A percentile compares a stretch with the other conserved stretches of the same genome.
Conservation (phyloP, 2,888 invertebrate species). For the Stenoptilia bipunctidactyla region DNA sequence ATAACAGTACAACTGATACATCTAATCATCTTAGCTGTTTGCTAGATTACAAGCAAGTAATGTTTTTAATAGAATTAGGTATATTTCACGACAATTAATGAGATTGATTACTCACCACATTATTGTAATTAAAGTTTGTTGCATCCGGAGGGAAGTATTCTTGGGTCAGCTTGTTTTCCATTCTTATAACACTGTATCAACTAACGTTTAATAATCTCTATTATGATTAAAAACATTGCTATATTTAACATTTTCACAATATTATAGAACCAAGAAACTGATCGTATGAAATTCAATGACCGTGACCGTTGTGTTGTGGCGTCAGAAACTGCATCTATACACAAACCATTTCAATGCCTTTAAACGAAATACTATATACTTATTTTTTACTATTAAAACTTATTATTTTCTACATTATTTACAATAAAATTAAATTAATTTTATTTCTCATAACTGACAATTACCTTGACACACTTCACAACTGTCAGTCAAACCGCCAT, state of each 20-base stretch:
- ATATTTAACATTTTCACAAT: background rate
- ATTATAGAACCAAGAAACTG: slow-evolving; percentile 5
- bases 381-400: background rate
- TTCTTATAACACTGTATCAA: slow-evolving; percentile 15
- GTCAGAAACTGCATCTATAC: slow-evolving; percentile 47
- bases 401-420: too few species aligned
- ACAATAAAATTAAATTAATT: too few species aligned
- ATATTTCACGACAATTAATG: too few species aligned
- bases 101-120: slow-evolving; percentile 66
- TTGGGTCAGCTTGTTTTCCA: slow-evolving; percentile 4
- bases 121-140: slow-evolving; percentile 60
- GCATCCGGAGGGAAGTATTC: slow-evolving; percentile 54
- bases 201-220: slow-evolving; percentile 26
- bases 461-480: slow-evolving; percentile 19
- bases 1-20: too few species aligned
- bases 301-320: slow-evolving; percentile 25
- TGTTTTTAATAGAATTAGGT: too few species aligned
- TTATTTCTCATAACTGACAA: slow-evolving; percentile 10
- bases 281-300: slow-evolving; percentile 22
- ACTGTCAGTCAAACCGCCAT: slow-evolving; percentile 12
- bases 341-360: too few species aligned
- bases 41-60: too few species aligned
- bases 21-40: too few species aligned
- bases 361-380: too few species aligned
- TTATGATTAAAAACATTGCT: slow-evolving; percentile 3